Evolutionary conservation across 2,113 vertebrate genomes (phyloP).

Genomic region (Phocoena phocoena): DNA sequence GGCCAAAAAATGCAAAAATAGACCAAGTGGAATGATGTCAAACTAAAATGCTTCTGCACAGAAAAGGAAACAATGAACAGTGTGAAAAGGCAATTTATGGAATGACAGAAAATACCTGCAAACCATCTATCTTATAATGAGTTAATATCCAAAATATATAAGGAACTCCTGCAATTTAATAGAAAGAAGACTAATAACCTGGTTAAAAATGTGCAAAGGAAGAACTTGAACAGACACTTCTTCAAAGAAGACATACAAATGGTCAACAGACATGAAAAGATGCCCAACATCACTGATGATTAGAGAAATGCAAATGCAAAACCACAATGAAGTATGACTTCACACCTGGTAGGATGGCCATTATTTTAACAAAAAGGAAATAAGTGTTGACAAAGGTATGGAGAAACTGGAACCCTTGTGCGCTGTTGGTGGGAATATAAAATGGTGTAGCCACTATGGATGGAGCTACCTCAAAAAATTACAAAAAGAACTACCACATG

Average conservation of each 20-base stretch:
- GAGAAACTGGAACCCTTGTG: neutral
- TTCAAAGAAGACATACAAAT: neutral
- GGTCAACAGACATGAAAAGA: neutral
- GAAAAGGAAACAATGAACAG: neutral
- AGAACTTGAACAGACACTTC: neutral
- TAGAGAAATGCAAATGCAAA: neutral
- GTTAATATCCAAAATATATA: neutral
- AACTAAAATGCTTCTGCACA: neutral
- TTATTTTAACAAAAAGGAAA: neutral
- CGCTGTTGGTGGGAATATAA: neutral
- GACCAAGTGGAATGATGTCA: neutral
- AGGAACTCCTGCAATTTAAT: neutral
- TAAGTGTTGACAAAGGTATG: neutral
- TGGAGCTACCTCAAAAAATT: neutral
- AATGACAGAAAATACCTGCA: neutral
- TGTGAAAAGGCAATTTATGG: neutral
- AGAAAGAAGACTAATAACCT: neutral
- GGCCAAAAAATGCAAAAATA: neutral
- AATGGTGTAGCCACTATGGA: neutral
- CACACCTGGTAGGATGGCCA: neutral
- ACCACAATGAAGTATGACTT: neutral
- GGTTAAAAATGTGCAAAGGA: neutral
- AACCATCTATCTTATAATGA: neutral
- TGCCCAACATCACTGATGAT: neutral
- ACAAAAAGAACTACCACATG: neutral